Base-by-base conservation (phyloP, 2,797 vertebrate species). In the Sternotherus odoratus region DNA sequence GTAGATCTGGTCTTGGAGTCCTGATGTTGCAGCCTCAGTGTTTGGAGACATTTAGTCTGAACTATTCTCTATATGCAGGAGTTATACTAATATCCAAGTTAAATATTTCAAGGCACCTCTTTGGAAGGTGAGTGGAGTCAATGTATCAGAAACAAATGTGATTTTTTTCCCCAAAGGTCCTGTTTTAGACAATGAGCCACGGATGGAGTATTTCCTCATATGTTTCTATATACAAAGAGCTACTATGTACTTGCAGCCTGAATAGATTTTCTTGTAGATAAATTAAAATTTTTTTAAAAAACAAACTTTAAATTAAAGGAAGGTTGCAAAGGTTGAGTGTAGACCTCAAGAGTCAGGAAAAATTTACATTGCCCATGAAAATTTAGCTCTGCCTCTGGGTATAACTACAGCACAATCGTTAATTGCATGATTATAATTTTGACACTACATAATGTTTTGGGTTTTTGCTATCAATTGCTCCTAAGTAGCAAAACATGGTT, bases 41-140 rank as follows among this genome's bases (percentile, higher is more conserved):
- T 82, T 49, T 88, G 77, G 63, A 0, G 0, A 56, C 60, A 28
- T 89, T 92, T 50, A 78, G 28, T 54, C 50, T 87, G 39, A 77
- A 80, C 12, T 28, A 60, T 60, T 94, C 33, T 86, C 33, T 83
- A 53, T 36, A 86, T 75, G 85, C 19, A 75, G 79, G n/a, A 53
- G 19, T 90, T 72, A 33, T 33, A 75, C 4, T 6, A 82, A 4
- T 48, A 83, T 57, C 53, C 92, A 46, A 51, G 28, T 24, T 78
- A 92, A 90, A 84, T 77, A 91, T 79, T 63, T 84, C 66, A 74
- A 23, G 74, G 60, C 77, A 87, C 72, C 17, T 89, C 51, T 78
- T 83, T 75, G 43, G 56, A 86, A 82, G 92, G 83, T n/a, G 85
- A 72, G 56, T 84, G 69, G 46, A 54, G 56, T 91, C 88, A 77